Evolutionary conservation across 2,113 vertebrate genomes (phyloP).

Genomic region (Nestor notabilis): DNA sequence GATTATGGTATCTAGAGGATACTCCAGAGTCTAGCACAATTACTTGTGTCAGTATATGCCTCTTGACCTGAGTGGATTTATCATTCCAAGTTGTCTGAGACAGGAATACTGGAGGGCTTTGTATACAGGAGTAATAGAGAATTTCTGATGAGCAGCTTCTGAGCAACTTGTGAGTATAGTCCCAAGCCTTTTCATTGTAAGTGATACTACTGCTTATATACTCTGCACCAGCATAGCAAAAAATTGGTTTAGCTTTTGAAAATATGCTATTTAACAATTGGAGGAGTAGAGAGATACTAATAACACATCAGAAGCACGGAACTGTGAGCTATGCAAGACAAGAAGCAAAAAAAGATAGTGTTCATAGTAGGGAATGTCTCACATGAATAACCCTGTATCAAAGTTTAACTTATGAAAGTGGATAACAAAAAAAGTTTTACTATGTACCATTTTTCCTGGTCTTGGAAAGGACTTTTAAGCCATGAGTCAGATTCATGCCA

Average conservation of each 20-base stretch:
- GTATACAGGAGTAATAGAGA: not conserved
- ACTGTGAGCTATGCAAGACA: not conserved
- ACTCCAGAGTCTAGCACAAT: not conserved
- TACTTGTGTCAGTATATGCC: not conserved
- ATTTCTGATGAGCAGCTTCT: not conserved
- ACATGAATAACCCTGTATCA: not conserved
- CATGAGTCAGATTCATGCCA: not conserved
- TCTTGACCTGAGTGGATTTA: not conserved
- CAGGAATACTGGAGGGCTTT: not conserved
- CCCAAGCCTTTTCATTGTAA: rapidly evolving
- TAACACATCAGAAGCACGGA: rapidly evolving
- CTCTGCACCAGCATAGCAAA: not conserved
- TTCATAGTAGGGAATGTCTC: not conserved
- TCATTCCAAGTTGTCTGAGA: rapidly evolving
- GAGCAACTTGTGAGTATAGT: not conserved
- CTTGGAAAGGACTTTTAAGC: not conserved
- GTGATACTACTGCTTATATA: not conserved
- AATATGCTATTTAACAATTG: rapidly evolving
- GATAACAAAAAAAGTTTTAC: not conserved
- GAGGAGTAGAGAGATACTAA: not conserved
- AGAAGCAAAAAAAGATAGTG: rapidly evolving
- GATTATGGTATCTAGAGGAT: not conserved
- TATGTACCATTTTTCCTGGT: rapidly evolving
- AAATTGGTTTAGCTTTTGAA: not conserved
- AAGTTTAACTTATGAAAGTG: not conserved